Percentiles rank a stretch among this genome's conserved stretches.
phyloP scores from a whole-genome alignment of 2,888 invertebrate species.

The Eumacrocentrus americanus region DNA sequence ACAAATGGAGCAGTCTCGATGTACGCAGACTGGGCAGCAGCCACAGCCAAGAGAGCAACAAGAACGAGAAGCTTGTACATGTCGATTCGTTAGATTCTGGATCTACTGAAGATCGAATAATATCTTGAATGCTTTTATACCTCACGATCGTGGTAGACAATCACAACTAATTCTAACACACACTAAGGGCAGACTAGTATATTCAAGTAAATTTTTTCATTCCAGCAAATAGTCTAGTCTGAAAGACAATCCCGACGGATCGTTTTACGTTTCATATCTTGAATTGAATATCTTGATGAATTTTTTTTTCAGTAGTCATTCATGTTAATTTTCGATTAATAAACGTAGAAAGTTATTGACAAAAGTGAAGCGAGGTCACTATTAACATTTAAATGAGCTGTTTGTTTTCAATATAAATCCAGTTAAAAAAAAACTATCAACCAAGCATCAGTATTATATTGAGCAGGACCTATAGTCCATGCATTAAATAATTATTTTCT shows the following conservation, averaged over 20 bases:
- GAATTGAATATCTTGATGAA: too few species aligned
- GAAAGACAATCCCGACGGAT: not conserved
- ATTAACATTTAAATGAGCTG: too few species aligned
- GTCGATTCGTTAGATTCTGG: not conserved
- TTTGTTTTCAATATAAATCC: too few species aligned
- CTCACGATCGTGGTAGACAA: not conserved
- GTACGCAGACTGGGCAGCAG: constrained; percentile 55
- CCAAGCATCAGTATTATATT: not conserved
- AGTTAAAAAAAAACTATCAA: too few species aligned
- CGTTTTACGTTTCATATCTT: not conserved
- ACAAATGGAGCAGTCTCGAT: constrained; percentile 41
- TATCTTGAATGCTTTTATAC: constrained; percentile 7
- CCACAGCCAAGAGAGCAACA: constrained; percentile 46
- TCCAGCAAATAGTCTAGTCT: not conserved
- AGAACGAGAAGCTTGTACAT: constrained; percentile 40
- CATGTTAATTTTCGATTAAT: too few species aligned
- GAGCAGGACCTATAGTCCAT: too few species aligned
- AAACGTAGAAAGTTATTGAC: too few species aligned
- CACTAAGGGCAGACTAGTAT: not conserved
- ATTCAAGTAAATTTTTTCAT: not conserved
- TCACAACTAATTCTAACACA: not conserved
- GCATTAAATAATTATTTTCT: not conserved
- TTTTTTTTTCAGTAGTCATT: too few species aligned
- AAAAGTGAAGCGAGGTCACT: too few species aligned
- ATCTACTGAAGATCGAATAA: not conserved